Evolutionary conservation across 35 echinoderm and acorn worm genomes (phyloP).

Genomic region (Stichopus chloronotus): DNA sequence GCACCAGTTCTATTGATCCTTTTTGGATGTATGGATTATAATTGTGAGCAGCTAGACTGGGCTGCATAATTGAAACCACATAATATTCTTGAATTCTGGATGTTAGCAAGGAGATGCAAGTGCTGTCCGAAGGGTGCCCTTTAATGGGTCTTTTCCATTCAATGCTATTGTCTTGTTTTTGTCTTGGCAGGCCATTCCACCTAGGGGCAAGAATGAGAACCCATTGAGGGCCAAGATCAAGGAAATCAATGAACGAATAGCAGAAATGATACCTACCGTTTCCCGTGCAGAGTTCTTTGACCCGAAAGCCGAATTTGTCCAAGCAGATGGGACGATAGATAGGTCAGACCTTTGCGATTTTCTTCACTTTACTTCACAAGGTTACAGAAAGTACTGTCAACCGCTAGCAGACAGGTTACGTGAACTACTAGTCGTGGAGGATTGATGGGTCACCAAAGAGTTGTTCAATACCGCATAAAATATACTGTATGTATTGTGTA

Average conservation of each 20-base stretch:
- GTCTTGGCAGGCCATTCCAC: conserved; percentile 77
- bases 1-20: no score
- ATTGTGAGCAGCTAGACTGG: no score
- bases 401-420: conserved; percentile 65
- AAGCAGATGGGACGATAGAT: conserved; percentile 79
- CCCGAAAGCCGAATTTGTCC: conserved; percentile 52
- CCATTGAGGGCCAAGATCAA: conserved; percentile 75
- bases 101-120: no score
- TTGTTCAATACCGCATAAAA: background rate
- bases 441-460: conserved; percentile 42
- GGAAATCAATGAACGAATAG: conserved; percentile 69
- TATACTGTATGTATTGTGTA: background rate
- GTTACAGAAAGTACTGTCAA: conserved; percentile 80
- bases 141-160: no score
- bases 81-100: no score
- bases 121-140: no score
- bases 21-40: no score
- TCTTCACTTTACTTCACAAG: conserved; percentile 82
- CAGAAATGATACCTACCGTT: conserved; percentile 50
- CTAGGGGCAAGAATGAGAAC: conserved; percentile 83
- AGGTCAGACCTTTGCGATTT: conserved; percentile 85
- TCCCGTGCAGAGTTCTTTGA: conserved; percentile 73
- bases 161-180: background rate
- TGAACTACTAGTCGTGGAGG: conserved; percentile 64
- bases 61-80: no score